These are phyloP conservation scores for Bombus picipes DNA, from an alignment of 1,140 invertebrate genomes.

Conservation along the genomic window DNA sequence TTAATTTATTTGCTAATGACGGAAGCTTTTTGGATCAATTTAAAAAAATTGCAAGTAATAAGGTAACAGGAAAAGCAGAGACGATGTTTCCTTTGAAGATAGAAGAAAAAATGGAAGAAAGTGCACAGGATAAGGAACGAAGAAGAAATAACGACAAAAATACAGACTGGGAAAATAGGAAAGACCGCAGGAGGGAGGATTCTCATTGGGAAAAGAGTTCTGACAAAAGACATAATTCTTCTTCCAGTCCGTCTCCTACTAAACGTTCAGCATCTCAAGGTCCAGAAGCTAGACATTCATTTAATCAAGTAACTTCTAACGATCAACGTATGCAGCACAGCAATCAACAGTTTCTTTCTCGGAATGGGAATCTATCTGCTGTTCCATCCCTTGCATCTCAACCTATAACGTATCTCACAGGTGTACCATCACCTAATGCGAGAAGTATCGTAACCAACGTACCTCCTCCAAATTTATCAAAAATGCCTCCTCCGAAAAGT, in stretches of 20 bases:
- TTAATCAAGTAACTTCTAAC: slow-evolving; percentile 68
- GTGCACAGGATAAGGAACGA: slow-evolving; percentile 72
- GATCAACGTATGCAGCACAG: slow-evolving; percentile 68
- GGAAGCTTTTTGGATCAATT: slow-evolving; percentile 92
- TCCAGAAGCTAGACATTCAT: slow-evolving; percentile 71
- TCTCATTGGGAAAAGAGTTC: slow-evolving; percentile 74
- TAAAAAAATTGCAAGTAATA: slow-evolving; percentile 86
- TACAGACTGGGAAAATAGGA: slow-evolving; percentile 75
- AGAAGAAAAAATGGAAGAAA: slow-evolving; percentile 74
- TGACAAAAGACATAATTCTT: slow-evolving; percentile 74
- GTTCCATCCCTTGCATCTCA: slow-evolving; percentile 76
- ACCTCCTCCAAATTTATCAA: slow-evolving; percentile 75
- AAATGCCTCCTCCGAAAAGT: slow-evolving; percentile 74
- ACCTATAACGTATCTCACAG: slow-evolving; percentile 75
- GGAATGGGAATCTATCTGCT: slow-evolving; percentile 65
- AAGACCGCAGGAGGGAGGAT: slow-evolving; percentile 76
- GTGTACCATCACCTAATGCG: slow-evolving; percentile 75
- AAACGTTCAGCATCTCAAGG: slow-evolving; percentile 70
- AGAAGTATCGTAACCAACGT: slow-evolving; percentile 63
- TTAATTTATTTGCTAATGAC: slow-evolving; percentile 91
- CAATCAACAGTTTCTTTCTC: slow-evolving; percentile 68
- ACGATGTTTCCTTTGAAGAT: slow-evolving; percentile 53
- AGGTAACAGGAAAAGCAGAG: slow-evolving; percentile 56
- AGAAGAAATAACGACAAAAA: slow-evolving; percentile 75
- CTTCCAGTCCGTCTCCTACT: slow-evolving; percentile 78